Evolutionary conservation across 2,888 invertebrate genomes (phyloP), one percentile per base, ranked within the genome.

Genomic region (Eupithecia dodoneata): DNA sequence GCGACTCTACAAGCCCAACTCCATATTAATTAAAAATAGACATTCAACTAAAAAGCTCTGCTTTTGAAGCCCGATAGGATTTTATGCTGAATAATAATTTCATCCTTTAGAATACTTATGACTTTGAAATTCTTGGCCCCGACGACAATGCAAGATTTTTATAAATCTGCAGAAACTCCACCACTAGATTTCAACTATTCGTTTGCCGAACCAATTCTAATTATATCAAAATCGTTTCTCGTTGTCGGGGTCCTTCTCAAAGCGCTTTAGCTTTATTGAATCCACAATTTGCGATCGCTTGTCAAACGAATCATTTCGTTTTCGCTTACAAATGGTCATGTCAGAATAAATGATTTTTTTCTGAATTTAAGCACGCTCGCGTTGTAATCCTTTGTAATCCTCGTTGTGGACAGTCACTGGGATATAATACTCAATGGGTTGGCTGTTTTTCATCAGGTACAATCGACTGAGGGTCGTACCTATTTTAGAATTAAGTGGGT

Each of bases 261-360:
- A 83, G 76, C 77, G 79, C 78, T 80, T 81, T 80, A 75, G 79
- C 82, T 83, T 63, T 85, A 85, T 84, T 83, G 74, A 78, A 78
- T 77, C 65, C 72, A 74, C 83, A 83, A 84, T 83, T 83, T 83
- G 79, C 76, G 77, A 81, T 76, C 75, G 78, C 78, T 84, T 70
- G 18, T 72, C 80, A 71, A 81, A 82, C 81, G 79, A 83, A 82
- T 84, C 81, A 83, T 82, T 85, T 81, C 80, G 76, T 83, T 82
- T 73, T 67, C 74, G 77, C 79, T 76, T 74, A 79, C 74, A 83
- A 84, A 85, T 83, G 85, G 84, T 84, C 87, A 87, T 79, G 83
- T 85, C 83, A 79, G 82, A 83, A 81, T 83, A 79, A 82, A 79
- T 85, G 85, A 86, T 85, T 84, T 82, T 86, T 85, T 85, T 85